Evolutionary conservation across 2,888 invertebrate species (phyloP).

Genomic region (Frankliniella intonsa): DNA sequence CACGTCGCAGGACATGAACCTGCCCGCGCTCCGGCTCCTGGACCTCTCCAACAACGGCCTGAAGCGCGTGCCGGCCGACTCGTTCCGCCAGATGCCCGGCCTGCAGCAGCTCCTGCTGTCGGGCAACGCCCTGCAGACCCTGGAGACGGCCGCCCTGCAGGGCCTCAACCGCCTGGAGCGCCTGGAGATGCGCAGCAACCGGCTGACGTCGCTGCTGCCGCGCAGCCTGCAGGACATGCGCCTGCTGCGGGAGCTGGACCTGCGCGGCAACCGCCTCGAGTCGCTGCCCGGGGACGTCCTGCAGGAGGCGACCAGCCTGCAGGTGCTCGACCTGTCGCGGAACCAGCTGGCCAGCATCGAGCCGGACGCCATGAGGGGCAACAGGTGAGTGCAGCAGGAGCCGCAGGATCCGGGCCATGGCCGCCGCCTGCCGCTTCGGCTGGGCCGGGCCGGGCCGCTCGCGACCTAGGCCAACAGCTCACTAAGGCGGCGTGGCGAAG

Average conservation of each 20-base stretch:
- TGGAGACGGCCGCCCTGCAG: constrained; percentile 54
- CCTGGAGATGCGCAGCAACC: constrained; percentile 70
- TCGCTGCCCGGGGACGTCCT: constrained; percentile 64
- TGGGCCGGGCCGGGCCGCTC: neutral
- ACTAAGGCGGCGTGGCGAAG: neutral
- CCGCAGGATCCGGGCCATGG: too few relatives aligned
- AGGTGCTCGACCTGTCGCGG: constrained; percentile 66
- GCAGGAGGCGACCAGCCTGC: constrained; percentile 59
- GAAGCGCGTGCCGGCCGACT: constrained; percentile 61
- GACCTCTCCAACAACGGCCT: constrained; percentile 73
- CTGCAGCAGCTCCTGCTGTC: constrained; percentile 65
- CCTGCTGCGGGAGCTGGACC: constrained; percentile 55
- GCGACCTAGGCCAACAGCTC: constrained; percentile 16
- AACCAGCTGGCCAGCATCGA: constrained; percentile 68
- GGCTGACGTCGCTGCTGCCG: constrained; percentile 47
- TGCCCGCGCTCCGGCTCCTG: constrained; percentile 67
- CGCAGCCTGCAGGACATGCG: constrained; percentile 56
- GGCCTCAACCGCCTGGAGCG: constrained; percentile 65
- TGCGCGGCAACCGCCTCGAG: constrained; percentile 72
- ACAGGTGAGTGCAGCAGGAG: constrained; percentile 43
- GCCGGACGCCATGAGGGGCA: constrained; percentile 56
- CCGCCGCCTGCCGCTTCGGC: too few relatives aligned
- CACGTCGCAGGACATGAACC: constrained; percentile 63
- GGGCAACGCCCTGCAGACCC: constrained; percentile 63
- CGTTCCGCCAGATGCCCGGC: constrained; percentile 61